Percentiles rank a stretch among this genome's conserved stretches.
Conservation (phyloP, 1,140 invertebrate genomes). For the Meloidogyne hapla region DNA sequence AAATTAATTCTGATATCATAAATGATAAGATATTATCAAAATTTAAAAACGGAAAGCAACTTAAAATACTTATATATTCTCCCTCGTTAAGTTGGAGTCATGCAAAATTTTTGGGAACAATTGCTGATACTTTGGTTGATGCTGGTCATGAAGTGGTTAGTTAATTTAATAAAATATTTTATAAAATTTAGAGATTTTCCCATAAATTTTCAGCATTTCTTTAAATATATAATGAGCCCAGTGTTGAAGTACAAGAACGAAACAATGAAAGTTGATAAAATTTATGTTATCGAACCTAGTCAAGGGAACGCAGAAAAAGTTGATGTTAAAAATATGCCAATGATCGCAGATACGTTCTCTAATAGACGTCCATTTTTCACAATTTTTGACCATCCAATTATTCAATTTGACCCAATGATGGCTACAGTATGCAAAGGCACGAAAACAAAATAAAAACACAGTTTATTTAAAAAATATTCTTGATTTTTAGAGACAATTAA, state of each 20-base stretch:
- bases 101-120: constrained; percentile 39
- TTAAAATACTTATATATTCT: constrained; percentile 36
- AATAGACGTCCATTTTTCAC: background rate
- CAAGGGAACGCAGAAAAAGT: background rate
- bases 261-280: background rate
- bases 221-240: background rate
- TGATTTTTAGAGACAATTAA: background rate
- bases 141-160: constrained; percentile 54
- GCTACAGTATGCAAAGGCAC: background rate
- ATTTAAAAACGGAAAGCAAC: background rate
- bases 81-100: constrained; percentile 42
- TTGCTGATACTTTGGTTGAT: constrained; percentile 45
- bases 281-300: background rate
- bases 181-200: background rate
- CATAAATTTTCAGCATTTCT: background rate
- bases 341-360: background rate
- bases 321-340: background rate
- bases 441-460: no score
- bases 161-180: background rate
- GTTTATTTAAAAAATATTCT: background rate
- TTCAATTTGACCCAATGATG: background rate
- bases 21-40: no score
- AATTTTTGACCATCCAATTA: background rate
- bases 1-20: no score
- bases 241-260: background rate